Evolutionary conservation across 2,113 vertebrate species (phyloP), one percentile per base, ranked within the genome.

Genomic region (Protomyctophum bolini): DNA sequence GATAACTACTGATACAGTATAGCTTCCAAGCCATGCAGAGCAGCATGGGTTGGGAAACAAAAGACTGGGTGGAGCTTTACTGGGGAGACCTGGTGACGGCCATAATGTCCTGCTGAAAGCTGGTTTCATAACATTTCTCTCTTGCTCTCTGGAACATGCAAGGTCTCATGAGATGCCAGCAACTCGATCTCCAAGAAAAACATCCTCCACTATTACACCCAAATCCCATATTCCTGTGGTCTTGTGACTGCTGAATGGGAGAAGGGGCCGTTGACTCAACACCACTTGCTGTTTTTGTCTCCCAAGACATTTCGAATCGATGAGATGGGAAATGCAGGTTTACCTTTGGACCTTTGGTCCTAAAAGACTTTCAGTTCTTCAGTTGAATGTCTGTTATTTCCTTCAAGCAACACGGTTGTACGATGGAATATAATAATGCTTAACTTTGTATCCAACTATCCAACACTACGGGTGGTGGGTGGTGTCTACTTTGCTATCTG

Each of bases 131-230:
- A 66, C 12, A 47, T 69, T 77, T 70, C 48, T 12, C 28, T 62
- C 55, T 58, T 54, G 54, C 48, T 4, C n/a, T 28, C 64, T 68
- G 73, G 64, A 84, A 75, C 76, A 61, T 69, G 63, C 66, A 10
- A 65, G 77, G 45, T 51, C 33, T 62, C 66, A 28, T 58, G 75
- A 62, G 77, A 73, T 75, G 51, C 79, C 55, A 60, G 50, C 28
- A 83, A 82, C 70, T 33, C 55, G 68, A 87, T 69, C 70, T 73
- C 72, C 45, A 80, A 73, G 65, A 72, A 87, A 85, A 87, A 83
- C 67, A 21, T 83, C 57, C 71, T 70, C 62, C 60, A 76, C 56
- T 48, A 83, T 79, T 77, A 75, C 71, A 52, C 66, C 47, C 62
- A 73, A 77, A 72, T 65, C 33, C 77, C 49, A 52, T 48, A 68